Conservation (phyloP, 2,797 vertebrate genomes). For the Enteromius argenteus region DNA sequence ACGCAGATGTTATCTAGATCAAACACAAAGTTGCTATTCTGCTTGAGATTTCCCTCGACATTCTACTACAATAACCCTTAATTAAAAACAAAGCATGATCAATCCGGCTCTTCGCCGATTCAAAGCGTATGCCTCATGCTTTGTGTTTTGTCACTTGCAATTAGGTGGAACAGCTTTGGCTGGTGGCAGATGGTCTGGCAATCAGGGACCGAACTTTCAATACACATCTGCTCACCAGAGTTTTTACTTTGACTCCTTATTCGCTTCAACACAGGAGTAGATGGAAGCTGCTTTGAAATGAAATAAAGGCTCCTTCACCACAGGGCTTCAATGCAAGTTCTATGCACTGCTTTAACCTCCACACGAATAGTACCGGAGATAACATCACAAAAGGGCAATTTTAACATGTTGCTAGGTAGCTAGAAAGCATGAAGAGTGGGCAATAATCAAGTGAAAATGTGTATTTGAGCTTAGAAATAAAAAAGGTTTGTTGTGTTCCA, state of each 20-base stretch:
- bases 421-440: neutral
- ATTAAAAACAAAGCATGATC: slow-evolving; percentile 51
- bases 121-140: slow-evolving; percentile 22
- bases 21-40: slow-evolving; percentile 21
- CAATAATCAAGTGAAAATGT: neutral
- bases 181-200: slow-evolving; percentile 31
- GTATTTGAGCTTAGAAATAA: neutral
- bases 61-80: slow-evolving; percentile 33
- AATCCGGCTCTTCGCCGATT: slow-evolving; percentile 27
- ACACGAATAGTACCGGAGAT: neutral
- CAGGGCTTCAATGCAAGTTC: neutral
- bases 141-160: slow-evolving; percentile 47
- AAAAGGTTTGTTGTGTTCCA: neutral
- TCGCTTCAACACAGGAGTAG: neutral
- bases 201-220: slow-evolving; percentile 1
- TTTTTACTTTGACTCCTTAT: neutral
- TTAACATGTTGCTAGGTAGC: neutral
- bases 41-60: slow-evolving; percentile 29
- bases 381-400: neutral
- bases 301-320: neutral
- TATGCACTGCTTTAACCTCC: neutral
- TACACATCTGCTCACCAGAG: slow-evolving; percentile 31
- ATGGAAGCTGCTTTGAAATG: neutral
- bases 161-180: slow-evolving; percentile 40
- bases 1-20: slow-evolving; percentile 35